phyloP scores from a whole-genome alignment of 2,888 invertebrate genomes.

The Eurois occulta region DNA sequence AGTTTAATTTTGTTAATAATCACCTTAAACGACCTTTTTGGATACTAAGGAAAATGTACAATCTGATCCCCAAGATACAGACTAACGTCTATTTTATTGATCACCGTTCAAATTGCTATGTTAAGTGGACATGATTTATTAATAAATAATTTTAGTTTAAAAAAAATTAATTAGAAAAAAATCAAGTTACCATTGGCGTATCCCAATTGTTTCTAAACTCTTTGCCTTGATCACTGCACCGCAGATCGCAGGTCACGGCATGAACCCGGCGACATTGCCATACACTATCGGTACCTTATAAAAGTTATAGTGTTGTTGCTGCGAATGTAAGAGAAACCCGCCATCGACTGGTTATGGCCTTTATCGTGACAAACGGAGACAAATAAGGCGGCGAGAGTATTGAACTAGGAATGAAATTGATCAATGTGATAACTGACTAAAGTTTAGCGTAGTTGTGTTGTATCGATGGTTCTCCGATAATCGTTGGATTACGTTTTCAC shows the following conservation, averaged over 20 bases:
- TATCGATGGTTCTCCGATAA: not conserved
- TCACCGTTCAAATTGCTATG: too few relatives aligned
- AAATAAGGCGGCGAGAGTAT: slow-evolving; percentile 18
- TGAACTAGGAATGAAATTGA: slow-evolving; percentile 2
- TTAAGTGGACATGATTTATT: too few relatives aligned
- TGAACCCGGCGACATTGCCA: slow-evolving; percentile 41
- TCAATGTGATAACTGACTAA: not conserved
- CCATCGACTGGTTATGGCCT: slow-evolving; percentile 9
- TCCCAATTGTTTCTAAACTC: slow-evolving; percentile 14
- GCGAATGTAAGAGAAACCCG: slow-evolving; percentile 39
- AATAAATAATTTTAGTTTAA: too few relatives aligned
- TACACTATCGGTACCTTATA: slow-evolving; percentile 41
- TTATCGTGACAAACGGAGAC: slow-evolving; percentile 19
- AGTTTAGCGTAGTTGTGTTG: not conserved
- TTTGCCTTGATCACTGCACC: not conserved
- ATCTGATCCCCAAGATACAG: too few relatives aligned
- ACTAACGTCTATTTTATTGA: too few relatives aligned
- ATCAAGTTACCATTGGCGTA: not conserved
- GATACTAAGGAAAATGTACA: too few relatives aligned
- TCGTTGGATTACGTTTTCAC: not conserved
- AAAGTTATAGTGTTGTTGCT: slow-evolving; percentile 16
- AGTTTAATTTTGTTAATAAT: too few relatives aligned
- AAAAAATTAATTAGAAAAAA: not conserved
- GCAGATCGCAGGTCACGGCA: slow-evolving; percentile 31
- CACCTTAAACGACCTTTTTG: too few relatives aligned